Conservation (phyloP, 2,888 invertebrate species). For the Troides aeacus region DNA sequence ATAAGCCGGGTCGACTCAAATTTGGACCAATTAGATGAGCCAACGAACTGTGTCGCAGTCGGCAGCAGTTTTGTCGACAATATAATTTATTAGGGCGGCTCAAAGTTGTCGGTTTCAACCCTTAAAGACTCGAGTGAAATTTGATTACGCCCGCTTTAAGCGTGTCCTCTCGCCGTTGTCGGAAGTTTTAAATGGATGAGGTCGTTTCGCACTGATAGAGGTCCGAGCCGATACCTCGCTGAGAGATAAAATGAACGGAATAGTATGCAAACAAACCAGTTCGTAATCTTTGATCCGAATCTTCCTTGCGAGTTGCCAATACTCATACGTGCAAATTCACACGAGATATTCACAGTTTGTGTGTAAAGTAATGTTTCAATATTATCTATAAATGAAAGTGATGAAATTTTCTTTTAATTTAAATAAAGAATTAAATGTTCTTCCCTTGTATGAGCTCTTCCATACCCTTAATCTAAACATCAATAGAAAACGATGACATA, state of each 20-base stretch:
- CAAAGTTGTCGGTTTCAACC: conserved; percentile 76
- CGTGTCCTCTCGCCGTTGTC: conserved; percentile 64
- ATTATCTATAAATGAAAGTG: too few species aligned
- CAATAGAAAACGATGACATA: too few species aligned
- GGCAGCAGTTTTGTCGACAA: conserved; percentile 78
- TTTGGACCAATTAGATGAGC: conserved; percentile 79
- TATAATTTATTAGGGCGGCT: conserved; percentile 79
- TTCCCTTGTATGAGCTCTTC: too few species aligned
- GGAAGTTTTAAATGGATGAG: conserved; percentile 70
- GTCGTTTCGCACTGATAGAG: conserved; percentile 42
- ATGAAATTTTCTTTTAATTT: too few species aligned
- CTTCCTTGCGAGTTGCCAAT: conserved; percentile 8
- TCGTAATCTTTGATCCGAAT: conserved; percentile 12
- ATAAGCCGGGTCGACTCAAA: conserved; percentile 73
- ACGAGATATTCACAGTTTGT: background rate
- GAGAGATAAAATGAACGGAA: conserved; percentile 23
- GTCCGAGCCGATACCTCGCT: conserved; percentile 30
- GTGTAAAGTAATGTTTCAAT: background rate
- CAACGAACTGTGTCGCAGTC: conserved; percentile 79
- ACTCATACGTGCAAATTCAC: background rate
- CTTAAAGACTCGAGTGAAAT: conserved; percentile 78
- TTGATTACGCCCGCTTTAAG: conserved; percentile 75
- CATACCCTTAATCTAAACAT: too few species aligned
- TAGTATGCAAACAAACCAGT: conserved; percentile 13
- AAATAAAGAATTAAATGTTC: too few species aligned